These are phyloP conservation scores for Mormyrus proboscirostris DNA, from an alignment of 2,797 vertebrate species.

Conservation along the genomic window DNA sequence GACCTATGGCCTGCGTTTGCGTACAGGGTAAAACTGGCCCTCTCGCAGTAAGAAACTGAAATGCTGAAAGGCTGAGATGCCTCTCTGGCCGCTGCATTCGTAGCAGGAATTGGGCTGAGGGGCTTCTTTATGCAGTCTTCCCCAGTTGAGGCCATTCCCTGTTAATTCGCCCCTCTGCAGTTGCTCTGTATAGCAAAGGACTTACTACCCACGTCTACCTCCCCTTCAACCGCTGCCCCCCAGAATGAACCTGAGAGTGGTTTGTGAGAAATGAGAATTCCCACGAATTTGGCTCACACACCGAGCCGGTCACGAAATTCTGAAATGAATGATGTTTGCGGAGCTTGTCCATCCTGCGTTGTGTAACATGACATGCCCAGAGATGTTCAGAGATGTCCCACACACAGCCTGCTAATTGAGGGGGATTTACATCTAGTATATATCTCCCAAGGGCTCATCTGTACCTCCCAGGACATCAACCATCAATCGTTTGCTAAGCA, in stretches of 20 bases:
- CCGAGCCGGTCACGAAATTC: not conserved
- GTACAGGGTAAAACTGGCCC: not conserved
- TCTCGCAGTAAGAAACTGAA: not conserved
- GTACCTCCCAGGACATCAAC: not conserved
- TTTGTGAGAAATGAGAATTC: not conserved
- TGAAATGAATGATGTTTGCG: not conserved
- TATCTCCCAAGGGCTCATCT: not conserved
- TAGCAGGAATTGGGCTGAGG: not conserved
- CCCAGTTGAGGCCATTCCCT: not conserved
- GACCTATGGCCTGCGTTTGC: not conserved
- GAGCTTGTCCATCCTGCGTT: not conserved
- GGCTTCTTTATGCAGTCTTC: not conserved
- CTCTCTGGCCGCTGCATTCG: not conserved
- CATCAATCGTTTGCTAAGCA: not conserved
- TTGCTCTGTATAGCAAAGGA: not conserved
- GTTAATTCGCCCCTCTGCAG: not conserved
- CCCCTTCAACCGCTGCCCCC: not conserved
- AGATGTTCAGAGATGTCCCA: not conserved
- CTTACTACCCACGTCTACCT: not conserved
- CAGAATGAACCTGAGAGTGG: not conserved
- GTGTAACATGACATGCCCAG: not conserved
- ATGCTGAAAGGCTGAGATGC: not conserved
- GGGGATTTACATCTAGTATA: not conserved
- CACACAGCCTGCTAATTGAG: not conserved
- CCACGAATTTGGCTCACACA: not conserved